These are phyloP conservation scores for Ia io DNA, from an alignment of 2,113 vertebrate genomes.

Conservation along the genomic window DNA sequence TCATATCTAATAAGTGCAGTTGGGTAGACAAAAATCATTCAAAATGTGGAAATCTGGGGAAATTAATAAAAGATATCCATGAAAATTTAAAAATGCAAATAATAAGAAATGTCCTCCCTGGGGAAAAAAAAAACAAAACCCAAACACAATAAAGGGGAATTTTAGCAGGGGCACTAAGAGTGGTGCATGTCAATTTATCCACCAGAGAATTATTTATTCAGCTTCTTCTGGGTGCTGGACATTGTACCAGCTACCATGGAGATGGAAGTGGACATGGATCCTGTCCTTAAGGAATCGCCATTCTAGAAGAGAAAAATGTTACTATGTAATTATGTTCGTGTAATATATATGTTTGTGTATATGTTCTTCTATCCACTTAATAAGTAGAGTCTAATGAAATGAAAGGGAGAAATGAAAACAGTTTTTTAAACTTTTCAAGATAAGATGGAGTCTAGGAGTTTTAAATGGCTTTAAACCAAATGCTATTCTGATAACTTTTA, in stretches of 20 bases:
- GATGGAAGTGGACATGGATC: background rate
- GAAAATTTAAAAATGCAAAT: conserved; percentile 25
- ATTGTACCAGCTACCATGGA: background rate
- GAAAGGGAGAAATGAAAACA: background rate
- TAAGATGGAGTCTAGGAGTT: background rate
- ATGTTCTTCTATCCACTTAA: background rate
- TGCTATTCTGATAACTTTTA: background rate
- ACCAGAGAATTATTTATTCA: conserved; percentile 4
- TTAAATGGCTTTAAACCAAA: conserved; percentile 2
- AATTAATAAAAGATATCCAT: background rate
- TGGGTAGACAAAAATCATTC: conserved; percentile 18
- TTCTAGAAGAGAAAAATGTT: background rate
- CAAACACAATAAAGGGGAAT: background rate
- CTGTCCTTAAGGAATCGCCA: background rate
- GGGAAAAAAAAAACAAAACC: too few species aligned
- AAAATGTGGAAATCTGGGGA: background rate
- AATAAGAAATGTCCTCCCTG: background rate
- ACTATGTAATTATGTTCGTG: background rate
- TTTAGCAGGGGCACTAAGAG: background rate
- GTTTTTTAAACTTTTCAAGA: background rate
- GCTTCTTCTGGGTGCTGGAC: background rate
- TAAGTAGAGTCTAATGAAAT: background rate
- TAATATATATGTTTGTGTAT: background rate
- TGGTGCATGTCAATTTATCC: background rate
- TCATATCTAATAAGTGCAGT: background rate